Evolutionary conservation across 2,113 vertebrate species (phyloP).

Genomic region (Heterochromis multidens): DNA sequence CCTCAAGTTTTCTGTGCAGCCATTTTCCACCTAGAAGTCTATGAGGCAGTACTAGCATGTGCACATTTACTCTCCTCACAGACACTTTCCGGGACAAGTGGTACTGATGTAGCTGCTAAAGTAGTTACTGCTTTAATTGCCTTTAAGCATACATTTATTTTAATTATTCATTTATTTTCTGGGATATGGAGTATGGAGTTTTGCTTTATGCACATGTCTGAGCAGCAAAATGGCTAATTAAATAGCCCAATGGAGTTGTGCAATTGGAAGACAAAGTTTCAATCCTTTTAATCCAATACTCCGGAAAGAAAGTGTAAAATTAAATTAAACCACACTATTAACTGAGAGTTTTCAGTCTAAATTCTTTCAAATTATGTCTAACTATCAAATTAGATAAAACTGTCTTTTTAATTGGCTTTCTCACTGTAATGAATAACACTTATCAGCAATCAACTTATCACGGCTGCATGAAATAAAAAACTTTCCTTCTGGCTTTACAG

Average conservation of each 20-base stretch:
- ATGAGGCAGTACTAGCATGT: conserved; percentile 18
- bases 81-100: conserved; percentile 57
- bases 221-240: conserved; percentile 67
- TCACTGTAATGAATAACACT: conserved; percentile 79
- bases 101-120: conserved; percentile 62
- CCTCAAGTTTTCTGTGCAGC: conserved; percentile 39
- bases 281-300: conserved; percentile 64
- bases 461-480: conserved; percentile 52
- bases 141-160: conserved; percentile 73
- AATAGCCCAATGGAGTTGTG: conserved; percentile 63
- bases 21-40: conserved; percentile 37
- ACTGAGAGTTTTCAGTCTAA: conserved; percentile 67
- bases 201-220: conserved; percentile 51
- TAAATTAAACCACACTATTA: conserved; percentile 71
- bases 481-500: conserved; percentile 33
- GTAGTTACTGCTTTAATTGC: conserved; percentile 71
- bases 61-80: conserved; percentile 54
- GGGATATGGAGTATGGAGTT: conserved; percentile 49
- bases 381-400: conserved; percentile 79
- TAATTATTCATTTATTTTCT: conserved; percentile 70
- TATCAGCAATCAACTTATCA: conserved; percentile 79
- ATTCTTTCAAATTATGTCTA: conserved; percentile 74
- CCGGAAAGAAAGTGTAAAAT: conserved; percentile 64
- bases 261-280: conserved; percentile 65
- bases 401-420: conserved; percentile 76